Conservation (phyloP, 2,113 vertebrate genomes). For the Campylorhamphus procurvoides region DNA sequence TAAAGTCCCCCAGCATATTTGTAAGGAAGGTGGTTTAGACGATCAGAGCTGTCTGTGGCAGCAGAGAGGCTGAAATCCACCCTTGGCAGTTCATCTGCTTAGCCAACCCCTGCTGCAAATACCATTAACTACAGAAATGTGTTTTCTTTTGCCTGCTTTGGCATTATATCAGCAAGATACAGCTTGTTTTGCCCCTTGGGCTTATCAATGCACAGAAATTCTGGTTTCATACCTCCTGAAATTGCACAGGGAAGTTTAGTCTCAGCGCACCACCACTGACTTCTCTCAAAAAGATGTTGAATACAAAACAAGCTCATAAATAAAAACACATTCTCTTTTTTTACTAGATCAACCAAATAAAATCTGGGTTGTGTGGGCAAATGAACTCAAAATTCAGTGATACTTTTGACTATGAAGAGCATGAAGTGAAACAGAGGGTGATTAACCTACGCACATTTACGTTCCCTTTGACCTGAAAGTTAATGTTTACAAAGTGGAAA, state of each 20-base stretch:
- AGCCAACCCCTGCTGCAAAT: background rate
- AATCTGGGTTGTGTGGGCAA: background rate
- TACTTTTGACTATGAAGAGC: background rate
- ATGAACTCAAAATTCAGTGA: background rate
- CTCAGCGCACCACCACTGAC: rapidly evolving
- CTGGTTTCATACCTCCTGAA: background rate
- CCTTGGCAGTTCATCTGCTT: background rate
- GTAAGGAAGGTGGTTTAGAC: background rate
- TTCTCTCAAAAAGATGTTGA: background rate
- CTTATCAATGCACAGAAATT: background rate
- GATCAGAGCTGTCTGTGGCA: background rate
- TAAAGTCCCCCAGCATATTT: background rate
- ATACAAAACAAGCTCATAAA: background rate
- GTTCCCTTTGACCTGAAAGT: conserved; percentile 9
- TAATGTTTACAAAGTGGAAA: conserved; percentile 12
- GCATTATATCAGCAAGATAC: background rate
- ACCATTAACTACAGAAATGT: background rate
- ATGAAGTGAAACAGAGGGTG: background rate
- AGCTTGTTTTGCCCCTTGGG: background rate
- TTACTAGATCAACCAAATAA: background rate
- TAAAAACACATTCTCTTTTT: background rate
- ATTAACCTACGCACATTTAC: background rate
- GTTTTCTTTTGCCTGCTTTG: background rate
- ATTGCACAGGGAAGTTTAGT: background rate
- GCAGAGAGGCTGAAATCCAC: background rate